These are phyloP conservation scores for Crypturellus tataupa DNA, from an alignment of 2,797 vertebrate genomes.

Conservation along the genomic window DNA sequence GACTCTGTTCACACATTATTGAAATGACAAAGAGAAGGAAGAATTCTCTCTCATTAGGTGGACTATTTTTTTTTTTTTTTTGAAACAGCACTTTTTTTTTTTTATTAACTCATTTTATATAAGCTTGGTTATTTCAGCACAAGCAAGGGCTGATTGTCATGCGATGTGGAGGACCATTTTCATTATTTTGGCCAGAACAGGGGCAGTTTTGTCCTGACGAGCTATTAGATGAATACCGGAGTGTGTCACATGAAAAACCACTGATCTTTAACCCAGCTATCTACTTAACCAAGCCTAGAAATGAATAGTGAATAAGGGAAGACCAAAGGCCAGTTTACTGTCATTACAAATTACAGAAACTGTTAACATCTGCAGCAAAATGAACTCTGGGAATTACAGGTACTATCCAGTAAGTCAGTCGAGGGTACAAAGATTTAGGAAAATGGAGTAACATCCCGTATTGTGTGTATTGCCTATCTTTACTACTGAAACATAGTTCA, in stretches of 20 bases:
- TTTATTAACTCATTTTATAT: slow-evolving; percentile 71
- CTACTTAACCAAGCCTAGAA: slow-evolving; percentile 83
- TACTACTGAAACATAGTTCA: background rate
- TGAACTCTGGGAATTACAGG: slow-evolving; percentile 80
- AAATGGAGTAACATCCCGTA: slow-evolving; percentile 16
- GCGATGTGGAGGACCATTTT: slow-evolving; percentile 89
- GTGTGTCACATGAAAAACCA: slow-evolving; percentile 90
- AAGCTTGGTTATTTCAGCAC: slow-evolving; percentile 77
- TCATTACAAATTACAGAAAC: slow-evolving; percentile 80
- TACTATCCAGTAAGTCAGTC: slow-evolving; percentile 64
- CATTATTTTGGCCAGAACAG: slow-evolving; percentile 90
- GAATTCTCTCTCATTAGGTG: slow-evolving; percentile 17
- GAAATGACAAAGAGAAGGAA: background rate
- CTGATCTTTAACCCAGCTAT: slow-evolving; percentile 86
- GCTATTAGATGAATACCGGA: slow-evolving; percentile 85
- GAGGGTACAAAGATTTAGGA: slow-evolving; percentile 32
- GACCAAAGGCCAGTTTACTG: slow-evolving; percentile 84
- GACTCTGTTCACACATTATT: slow-evolving; percentile 27
- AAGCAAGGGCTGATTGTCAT: slow-evolving; percentile 91
- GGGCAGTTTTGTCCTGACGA: slow-evolving; percentile 92
- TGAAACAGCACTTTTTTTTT: background rate
- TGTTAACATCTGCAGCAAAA: slow-evolving; percentile 76
- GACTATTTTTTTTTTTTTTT: slow-evolving; percentile 23
- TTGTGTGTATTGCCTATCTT: background rate
- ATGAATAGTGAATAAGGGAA: slow-evolving; percentile 83